These are phyloP conservation scores for Andrena praecox DNA, from an alignment of 2,888 invertebrate species.

Conservation along the genomic window DNA sequence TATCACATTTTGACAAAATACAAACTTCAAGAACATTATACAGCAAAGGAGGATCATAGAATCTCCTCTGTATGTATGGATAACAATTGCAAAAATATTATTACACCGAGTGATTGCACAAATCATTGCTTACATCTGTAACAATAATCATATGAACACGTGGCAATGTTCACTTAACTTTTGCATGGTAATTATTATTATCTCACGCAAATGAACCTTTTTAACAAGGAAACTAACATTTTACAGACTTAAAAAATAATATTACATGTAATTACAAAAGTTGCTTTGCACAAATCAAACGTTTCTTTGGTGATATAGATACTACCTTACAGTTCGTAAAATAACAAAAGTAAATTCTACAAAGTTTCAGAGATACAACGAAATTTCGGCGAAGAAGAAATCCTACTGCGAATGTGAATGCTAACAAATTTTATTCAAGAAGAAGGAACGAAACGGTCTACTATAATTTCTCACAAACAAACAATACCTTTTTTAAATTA, in stretches of 20 bases:
- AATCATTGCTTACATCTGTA: constrained; percentile 48
- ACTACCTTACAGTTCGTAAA: constrained; percentile 47
- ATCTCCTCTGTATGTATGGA: constrained; percentile 51
- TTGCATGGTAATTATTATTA: constrained; percentile 23
- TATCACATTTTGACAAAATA: constrained; percentile 72
- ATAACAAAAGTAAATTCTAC: constrained; percentile 25
- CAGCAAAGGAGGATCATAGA: constrained; percentile 51
- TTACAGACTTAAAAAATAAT: constrained; percentile 1
- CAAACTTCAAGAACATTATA: constrained; percentile 60
- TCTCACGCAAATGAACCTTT: constrained; percentile 8
- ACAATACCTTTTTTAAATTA: background rate
- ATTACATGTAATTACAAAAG: constrained; percentile 22
- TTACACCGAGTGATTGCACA: constrained; percentile 46
- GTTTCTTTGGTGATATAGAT: constrained; percentile 60
- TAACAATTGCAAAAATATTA: constrained; percentile 62
- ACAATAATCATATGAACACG: constrained; percentile 26
- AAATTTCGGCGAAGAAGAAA: constrained; percentile 17
- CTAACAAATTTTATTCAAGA: background rate
- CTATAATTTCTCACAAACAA: background rate
- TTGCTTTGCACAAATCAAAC: constrained; percentile 31
- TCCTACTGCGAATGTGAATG: background rate
- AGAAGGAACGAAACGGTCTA: background rate
- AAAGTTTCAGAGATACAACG: constrained; percentile 8
- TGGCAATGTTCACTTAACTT: constrained; percentile 14
- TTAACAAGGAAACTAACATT: constrained; percentile 11